phyloP scores from a whole-genome alignment of 2,888 invertebrate genomes.

The Nineta flava region DNA sequence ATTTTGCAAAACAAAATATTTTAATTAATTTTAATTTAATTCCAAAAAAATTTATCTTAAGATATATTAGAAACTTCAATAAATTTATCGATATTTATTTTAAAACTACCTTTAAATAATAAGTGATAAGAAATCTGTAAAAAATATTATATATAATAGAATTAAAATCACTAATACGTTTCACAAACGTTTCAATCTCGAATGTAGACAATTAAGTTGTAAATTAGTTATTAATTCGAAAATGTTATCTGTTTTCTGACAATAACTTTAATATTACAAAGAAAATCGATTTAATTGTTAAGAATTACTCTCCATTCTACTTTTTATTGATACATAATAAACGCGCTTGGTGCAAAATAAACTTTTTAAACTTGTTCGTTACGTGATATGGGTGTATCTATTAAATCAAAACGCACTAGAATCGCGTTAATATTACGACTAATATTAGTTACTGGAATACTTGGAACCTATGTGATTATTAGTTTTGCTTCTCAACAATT shows the following conservation, averaged over 20 bases:
- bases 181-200: too few relatives aligned
- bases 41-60: too few relatives aligned
- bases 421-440: neutral
- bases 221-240: neutral
- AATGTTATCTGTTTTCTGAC: neutral
- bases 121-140: too few relatives aligned
- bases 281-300: neutral
- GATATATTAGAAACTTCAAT: too few relatives aligned
- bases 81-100: too few relatives aligned
- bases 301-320: neutral
- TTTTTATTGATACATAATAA: neutral
- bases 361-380: neutral
- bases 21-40: too few relatives aligned
- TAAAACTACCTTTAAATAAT: too few relatives aligned
- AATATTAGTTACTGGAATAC: neutral
- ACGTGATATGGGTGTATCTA: constrained; percentile 3
- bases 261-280: neutral
- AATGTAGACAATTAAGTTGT: too few relatives aligned
- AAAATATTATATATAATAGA: too few relatives aligned
- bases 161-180: too few relatives aligned
- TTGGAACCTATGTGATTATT: neutral
- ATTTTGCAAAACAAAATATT: too few relatives aligned
- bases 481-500: too few relatives aligned
- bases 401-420: neutral
- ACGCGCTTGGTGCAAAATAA: neutral